Conservation (phyloP, 2,113 vertebrate genomes). For the Oreochromis spilurus region DNA sequence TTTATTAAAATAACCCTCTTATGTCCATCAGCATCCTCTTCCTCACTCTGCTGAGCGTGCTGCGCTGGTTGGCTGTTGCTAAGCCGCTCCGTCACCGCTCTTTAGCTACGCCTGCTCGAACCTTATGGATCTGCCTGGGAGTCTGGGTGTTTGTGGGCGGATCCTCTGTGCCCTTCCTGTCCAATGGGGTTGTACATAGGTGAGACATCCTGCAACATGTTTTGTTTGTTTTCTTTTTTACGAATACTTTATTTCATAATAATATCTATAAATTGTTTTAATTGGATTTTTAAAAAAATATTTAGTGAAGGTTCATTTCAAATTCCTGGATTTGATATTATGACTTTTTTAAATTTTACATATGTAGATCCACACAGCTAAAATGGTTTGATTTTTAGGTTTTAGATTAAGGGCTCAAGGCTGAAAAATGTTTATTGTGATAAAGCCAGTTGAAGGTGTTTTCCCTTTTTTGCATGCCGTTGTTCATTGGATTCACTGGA, state of each 20-base stretch:
- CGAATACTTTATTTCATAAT: not conserved
- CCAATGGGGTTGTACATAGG: not conserved
- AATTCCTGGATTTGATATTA: not conserved
- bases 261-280: not conserved
- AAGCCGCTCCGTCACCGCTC: conserved; percentile 12
- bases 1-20: not conserved
- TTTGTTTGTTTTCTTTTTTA: not conserved
- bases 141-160: conserved; percentile 65
- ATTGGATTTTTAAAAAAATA: not conserved
- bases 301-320: not conserved
- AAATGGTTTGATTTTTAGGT: not conserved
- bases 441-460: not conserved
- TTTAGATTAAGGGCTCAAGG: not conserved
- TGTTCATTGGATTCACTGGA: not conserved
- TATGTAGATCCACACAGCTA: not conserved
- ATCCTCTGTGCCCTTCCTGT: conserved; percentile 55
- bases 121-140: conserved; percentile 27
- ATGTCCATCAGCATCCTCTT: conserved; percentile 59
- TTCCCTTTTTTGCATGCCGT: rapidly evolving
- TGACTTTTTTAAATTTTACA: not conserved
- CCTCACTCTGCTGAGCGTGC: conserved; percentile 66
- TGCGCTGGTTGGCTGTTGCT: conserved; percentile 66
- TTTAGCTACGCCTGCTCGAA: conserved; percentile 13
- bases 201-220: not conserved
- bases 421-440: rapidly evolving